phyloP scores from a whole-genome alignment of 2,113 vertebrate species.

The Ophthalmolycus amberensis region DNA sequence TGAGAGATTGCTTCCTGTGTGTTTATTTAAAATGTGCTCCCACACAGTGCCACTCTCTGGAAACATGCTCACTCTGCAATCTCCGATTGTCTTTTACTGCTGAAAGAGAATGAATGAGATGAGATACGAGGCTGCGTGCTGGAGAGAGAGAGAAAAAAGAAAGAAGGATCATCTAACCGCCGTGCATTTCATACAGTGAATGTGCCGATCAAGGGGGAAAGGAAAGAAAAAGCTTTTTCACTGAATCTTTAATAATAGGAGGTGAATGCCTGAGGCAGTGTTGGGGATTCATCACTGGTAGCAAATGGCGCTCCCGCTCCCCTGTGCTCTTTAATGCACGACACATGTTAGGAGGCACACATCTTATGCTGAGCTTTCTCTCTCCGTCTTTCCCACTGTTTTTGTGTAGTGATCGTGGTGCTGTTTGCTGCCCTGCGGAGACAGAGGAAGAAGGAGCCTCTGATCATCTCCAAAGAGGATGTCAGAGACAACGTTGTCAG shows the following conservation, averaged over 20 bases:
- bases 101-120: slow-evolving; percentile 31
- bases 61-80: slow-evolving; percentile 49
- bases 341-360: slow-evolving; percentile 77
- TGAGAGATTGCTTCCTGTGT: slow-evolving; percentile 11
- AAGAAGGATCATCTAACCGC: slow-evolving; percentile 39
- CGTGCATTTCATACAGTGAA: slow-evolving; percentile 46
- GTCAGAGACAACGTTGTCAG: slow-evolving; percentile 99
- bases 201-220: slow-evolving; percentile 60
- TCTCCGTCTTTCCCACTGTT: slow-evolving; percentile 43
- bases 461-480: slow-evolving; percentile 98
- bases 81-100: slow-evolving; percentile 38
- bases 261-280: slow-evolving; percentile 72
- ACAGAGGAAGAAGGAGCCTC: slow-evolving; percentile 97
- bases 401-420: slow-evolving; percentile 77
- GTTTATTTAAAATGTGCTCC: slow-evolving; percentile 35
- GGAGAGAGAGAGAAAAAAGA: neutral
- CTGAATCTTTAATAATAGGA: slow-evolving; percentile 80
- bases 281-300: slow-evolving; percentile 77
- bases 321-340: slow-evolving; percentile 73
- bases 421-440: slow-evolving; percentile 88
- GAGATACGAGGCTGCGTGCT: slow-evolving; percentile 41
- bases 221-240: slow-evolving; percentile 59
- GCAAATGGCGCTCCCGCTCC: slow-evolving; percentile 69
- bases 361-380: slow-evolving; percentile 51
- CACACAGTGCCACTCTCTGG: slow-evolving; percentile 27